Conservation (phyloP, 1,140 invertebrate genomes). For the Drosophila arawakana region DNA sequence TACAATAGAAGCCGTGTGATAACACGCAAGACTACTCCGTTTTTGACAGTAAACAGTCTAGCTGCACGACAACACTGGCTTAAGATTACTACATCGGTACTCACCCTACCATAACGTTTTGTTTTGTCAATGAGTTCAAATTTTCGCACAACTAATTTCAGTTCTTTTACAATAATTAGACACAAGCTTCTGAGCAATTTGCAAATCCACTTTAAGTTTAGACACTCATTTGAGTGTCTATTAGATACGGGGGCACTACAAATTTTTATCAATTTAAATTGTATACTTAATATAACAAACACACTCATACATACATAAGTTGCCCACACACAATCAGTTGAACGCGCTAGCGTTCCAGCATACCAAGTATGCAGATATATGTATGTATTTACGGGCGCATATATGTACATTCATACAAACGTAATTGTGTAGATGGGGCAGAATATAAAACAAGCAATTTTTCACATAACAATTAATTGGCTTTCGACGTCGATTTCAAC, state of each 20-base stretch:
- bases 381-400: slow-evolving; percentile 1
- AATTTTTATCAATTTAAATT: slow-evolving; percentile 78
- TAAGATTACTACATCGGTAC: slow-evolving; percentile 62
- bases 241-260: slow-evolving; percentile 39
- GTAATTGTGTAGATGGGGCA: slow-evolving; percentile 21
- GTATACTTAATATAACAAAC: slow-evolving; percentile 69
- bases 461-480: slow-evolving; percentile 13
- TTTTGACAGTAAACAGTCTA: slow-evolving; percentile 27
- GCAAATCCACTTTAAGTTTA: slow-evolving; percentile 19
- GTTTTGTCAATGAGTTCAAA: slow-evolving; percentile 46
- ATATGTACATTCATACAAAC: neutral
- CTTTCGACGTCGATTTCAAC: slow-evolving; percentile 22
- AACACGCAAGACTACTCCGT: slow-evolving; percentile 18
- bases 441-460: slow-evolving; percentile 40
- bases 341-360: slow-evolving; percentile 66
- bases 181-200: slow-evolving; percentile 30
- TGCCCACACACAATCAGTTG: slow-evolving; percentile 32
- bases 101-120: slow-evolving; percentile 23
- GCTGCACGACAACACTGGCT: slow-evolving; percentile 61
- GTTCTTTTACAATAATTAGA: slow-evolving; percentile 14
- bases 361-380: slow-evolving; percentile 36
- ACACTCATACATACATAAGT: slow-evolving; percentile 28
- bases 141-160: slow-evolving; percentile 27
- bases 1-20: slow-evolving; percentile 11
- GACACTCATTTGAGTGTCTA: slow-evolving; percentile 29